Evolutionary conservation across 2,888 invertebrate genomes (phyloP), one percentile per base, ranked within the genome.

Genomic region (Trichogramma dendrolimi): DNA sequence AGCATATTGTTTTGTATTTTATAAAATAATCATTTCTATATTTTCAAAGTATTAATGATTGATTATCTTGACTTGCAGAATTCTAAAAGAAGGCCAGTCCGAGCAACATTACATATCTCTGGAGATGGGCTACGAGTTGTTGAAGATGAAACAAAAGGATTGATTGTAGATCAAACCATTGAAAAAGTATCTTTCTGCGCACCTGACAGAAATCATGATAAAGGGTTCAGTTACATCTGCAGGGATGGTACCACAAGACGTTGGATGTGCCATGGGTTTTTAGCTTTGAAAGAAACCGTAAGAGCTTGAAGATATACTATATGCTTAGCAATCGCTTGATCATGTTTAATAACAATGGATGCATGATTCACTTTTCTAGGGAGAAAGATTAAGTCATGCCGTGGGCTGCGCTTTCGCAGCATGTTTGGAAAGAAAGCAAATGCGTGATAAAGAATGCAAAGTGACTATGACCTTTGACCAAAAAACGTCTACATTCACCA

Each of bases 141-240:
- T 1, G 99, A 99, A 80, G 98, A 98, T 74, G 96, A 98, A 78
- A 97, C 96, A 42, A 98, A 97, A 82, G 97, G 97, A 43, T 86
- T 99, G 67, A 94, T 99, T 70, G 97, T 99, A 46, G 99, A 99
- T 81, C 99, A 99, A 82, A 99, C 98, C 39, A 99, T 99, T 67
- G 99, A 99, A 81, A 99, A 99, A 81, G 98, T 99, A 4, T 99
- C 98, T n/a, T 99, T 99, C 81, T 99, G 99, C 81, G 98, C 99
- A 6, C 99, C 99, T 1, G 99, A 99, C 80, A 86, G 98, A 65
- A 96, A 95, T 80, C 94, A 97, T 76, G 97, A 98, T 74, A 89
- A 94, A 68, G 99, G 98, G 27, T 99, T 96, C 82, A 97, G 98
- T 67, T 99, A 99, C 82, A 99, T 99, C 69, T 99, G 98, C 79